Base-by-base conservation (phyloP, 2,797 vertebrate species). In the Coregonus sp. region DNA sequence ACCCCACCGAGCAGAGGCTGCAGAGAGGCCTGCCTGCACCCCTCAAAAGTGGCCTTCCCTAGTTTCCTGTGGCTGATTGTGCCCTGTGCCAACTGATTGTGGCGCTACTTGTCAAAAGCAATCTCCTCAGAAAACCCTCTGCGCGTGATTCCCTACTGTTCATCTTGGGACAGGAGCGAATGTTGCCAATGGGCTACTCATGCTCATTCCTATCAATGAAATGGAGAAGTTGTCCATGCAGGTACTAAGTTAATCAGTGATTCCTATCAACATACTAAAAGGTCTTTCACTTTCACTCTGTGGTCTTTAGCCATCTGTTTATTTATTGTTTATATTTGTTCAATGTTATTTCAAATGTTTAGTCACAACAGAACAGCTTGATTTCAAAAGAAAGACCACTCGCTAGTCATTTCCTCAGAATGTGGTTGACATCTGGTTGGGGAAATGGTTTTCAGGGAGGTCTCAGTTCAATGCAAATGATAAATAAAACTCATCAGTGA, bases 41-140 rank as follows among this genome's bases (percentile, higher is more conserved):
- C 51, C 47, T 29, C 33, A 16, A 18, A 50, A 18, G 29, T 51
- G 50, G 69, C 72, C 29, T 65, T 72, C 63, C 16, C 61, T 5
- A 15, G 18, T 29, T 56, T 75, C 73, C 63, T 74, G 14, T 70
- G 74, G 59, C 33, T 73, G 59, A 72, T 75, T 52, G 33, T 12
- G 31, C 33, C 15, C 31, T 50, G 9, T 37, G 37, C 9, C 65
- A 33, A 14, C 65, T 67, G 65, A 67, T 68, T 35, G 7, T 35
- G 66, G 66, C 15, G 31, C 65, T 67, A 67, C 65, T 67, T 67
- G 65, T 5, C 3, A 11, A 67, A 33, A 67, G 31, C 12, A 15
- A 25, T 67, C 11, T 35, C 31, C 25, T 33, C 65, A 33, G 29
- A 33, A 15, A 33, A 31, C 63, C 63, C 11, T 12, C 29, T 29